Evolutionary conservation across 2,888 invertebrate genomes (phyloP).

Genomic region (Yponomeuta sedellus): DNA sequence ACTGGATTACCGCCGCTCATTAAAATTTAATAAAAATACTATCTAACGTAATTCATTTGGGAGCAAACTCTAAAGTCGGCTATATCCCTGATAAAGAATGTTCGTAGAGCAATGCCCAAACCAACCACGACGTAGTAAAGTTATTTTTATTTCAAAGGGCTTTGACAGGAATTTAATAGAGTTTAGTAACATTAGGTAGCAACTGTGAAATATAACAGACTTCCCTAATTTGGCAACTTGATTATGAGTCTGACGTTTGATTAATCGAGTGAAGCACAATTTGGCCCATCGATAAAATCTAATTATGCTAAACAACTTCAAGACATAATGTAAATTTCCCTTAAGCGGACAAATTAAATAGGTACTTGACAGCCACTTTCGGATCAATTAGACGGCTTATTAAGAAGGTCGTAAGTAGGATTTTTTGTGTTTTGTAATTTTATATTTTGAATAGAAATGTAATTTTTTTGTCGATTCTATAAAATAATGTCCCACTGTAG

Average conservation of each 20-base stretch:
- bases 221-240: not conserved
- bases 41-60: too few species aligned
- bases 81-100: too few species aligned
- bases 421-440: too few species aligned
- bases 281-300: not conserved
- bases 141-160: not conserved
- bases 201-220: not conserved
- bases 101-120: too few species aligned
- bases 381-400: not conserved
- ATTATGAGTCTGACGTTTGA: not conserved
- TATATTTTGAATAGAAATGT: too few species aligned
- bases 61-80: too few species aligned
- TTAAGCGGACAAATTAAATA: not conserved
- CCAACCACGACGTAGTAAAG: too few species aligned
- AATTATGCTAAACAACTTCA: conserved; percentile 1
- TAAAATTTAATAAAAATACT: too few species aligned
- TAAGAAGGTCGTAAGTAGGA: not conserved
- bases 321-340: not conserved
- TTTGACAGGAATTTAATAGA: not conserved
- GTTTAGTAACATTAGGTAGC: not conserved
- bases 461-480: too few species aligned
- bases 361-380: not conserved
- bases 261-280: not conserved
- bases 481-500: too few species aligned
- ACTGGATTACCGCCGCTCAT: too few species aligned